phyloP scores from a whole-genome alignment of 2,113 vertebrate species.

The Erpornis zantholeuca region DNA sequence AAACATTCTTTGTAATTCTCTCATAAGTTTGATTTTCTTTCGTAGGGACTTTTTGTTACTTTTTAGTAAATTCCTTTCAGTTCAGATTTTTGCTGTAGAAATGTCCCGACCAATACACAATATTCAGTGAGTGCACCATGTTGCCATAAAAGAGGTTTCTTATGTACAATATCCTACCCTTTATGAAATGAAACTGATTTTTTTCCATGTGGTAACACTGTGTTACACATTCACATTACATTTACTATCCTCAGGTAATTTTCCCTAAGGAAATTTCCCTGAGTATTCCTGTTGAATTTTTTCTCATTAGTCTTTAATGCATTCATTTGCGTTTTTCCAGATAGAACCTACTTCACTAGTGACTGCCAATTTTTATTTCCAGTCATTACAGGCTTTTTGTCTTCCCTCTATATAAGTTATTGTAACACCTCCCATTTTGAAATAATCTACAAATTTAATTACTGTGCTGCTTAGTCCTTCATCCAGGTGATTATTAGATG shows the following conservation, averaged over 20 bases:
- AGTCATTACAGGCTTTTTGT: not conserved
- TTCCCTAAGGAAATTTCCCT: too few relatives aligned
- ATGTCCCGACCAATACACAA: not conserved
- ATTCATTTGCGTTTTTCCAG: not conserved
- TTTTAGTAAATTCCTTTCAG: not conserved
- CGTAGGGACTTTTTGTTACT: not conserved
- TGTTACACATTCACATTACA: not conserved
- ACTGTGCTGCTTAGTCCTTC: not conserved
- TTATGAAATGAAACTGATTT: not conserved
- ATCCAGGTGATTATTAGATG: not conserved
- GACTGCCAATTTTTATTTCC: not conserved
- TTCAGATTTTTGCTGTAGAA: not conserved
- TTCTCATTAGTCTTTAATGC: not conserved
- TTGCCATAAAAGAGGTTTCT: not conserved
- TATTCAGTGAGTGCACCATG: not conserved
- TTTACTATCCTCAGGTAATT: not conserved
- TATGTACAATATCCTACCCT: not conserved
- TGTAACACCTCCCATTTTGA: not conserved
- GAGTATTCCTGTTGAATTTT: not conserved
- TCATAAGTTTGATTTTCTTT: not conserved
- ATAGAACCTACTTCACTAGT: not conserved
- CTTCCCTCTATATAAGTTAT: not conserved
- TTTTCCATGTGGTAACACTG: not conserved
- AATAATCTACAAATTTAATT: not conserved
- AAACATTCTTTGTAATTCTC: not conserved